phyloP scores from a whole-genome alignment of 2,797 vertebrate genomes.

The Denticeps clupeoides region DNA sequence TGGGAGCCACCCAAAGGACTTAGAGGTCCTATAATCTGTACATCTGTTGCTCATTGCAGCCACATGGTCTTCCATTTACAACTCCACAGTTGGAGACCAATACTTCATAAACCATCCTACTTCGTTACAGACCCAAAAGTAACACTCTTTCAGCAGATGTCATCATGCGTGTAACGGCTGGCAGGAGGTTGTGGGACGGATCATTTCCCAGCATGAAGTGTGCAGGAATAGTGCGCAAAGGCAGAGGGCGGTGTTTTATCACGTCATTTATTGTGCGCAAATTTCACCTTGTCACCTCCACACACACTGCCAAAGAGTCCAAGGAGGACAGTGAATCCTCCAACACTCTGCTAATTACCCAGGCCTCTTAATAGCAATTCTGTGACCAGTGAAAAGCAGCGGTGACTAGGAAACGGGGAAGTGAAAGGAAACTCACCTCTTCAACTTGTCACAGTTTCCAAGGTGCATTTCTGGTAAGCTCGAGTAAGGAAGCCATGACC shows the following conservation, averaged over 20 bases:
- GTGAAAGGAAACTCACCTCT: neutral
- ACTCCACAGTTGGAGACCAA: too few species aligned
- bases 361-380: conserved; percentile 1
- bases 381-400: conserved; percentile 4
- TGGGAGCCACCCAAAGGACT: too few species aligned
- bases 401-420: conserved; percentile 2
- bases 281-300: conserved; percentile 7
- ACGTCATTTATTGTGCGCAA: neutral
- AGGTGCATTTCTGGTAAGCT: neutral
- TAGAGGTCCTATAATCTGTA: too few species aligned
- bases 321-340: conserved; percentile 3
- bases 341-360: conserved; percentile 10
- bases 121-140: neutral
- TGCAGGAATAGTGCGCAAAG: neutral
- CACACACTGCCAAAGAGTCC: conserved; percentile 5
- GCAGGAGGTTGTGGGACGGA: neutral
- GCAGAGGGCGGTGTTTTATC: conserved; percentile 1
- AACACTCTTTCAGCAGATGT: neutral
- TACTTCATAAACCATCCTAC: too few species aligned
- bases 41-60: too few species aligned
- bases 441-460: conserved; percentile 16
- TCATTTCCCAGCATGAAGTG: neutral
- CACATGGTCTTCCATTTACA: too few species aligned
- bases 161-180: neutral
- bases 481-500: conserved; percentile 7